A percentile compares a stretch with the other conserved stretches of the same genome.
Evolutionary conservation across 2,888 invertebrate genomes (phyloP).

Genomic region (Meloe dianella): DNA sequence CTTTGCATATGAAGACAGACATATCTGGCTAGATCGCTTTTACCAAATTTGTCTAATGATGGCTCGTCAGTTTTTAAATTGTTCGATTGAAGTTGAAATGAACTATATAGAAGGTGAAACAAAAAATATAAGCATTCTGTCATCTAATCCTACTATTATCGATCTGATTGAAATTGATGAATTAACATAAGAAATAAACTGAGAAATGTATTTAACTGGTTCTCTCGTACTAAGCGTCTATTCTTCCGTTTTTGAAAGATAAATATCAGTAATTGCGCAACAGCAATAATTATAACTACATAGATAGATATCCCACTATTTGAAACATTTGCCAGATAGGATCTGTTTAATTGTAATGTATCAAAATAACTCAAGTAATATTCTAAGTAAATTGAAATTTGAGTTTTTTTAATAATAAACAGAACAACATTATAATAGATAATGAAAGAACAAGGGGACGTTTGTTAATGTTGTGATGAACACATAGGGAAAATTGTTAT

Average conservation of each 20-base stretch:
- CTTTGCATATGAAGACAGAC: not conserved
- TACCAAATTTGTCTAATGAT: slow-evolving; percentile 3
- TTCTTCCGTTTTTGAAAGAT: not conserved
- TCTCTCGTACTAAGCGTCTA: not conserved
- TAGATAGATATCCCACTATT: not conserved
- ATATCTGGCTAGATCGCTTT: not conserved
- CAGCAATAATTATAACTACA: not conserved
- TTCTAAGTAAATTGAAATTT: too few relatives aligned
- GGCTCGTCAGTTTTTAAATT: not conserved
- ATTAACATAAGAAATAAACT: slow-evolving; percentile 21
- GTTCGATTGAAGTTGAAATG: not conserved
- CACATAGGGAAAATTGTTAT: not conserved
- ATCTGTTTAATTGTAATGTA: slow-evolving; percentile 41
- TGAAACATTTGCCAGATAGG: slow-evolving; percentile 38
- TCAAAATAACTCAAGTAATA: slow-evolving; percentile 35
- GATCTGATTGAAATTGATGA: slow-evolving; percentile 23
- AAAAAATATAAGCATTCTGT: slow-evolving; percentile 17
- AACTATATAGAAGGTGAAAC: too few relatives aligned
- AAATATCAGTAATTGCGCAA: not conserved
- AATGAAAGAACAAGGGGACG: not conserved
- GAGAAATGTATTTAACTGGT: slow-evolving; percentile 16
- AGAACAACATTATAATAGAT: not conserved
- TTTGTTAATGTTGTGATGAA: not conserved
- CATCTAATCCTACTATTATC: slow-evolving; percentile 24
- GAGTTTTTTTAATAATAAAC: not conserved